Evolutionary conservation across 2,888 invertebrate species (phyloP).

Genomic region (Drosophila kambysellisi): DNA sequence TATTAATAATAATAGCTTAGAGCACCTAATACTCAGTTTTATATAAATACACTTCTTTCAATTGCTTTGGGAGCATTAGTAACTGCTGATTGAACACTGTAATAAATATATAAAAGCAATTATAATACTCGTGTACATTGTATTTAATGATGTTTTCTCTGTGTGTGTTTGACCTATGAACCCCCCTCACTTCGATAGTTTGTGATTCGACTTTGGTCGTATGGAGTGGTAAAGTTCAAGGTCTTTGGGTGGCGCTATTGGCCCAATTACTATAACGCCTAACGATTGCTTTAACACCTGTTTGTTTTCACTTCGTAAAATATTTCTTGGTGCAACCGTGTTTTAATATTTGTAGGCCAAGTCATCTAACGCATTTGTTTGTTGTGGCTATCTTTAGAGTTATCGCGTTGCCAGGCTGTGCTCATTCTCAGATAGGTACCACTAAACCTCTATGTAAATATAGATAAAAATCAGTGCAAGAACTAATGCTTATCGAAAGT

Average conservation of each 20-base stretch:
- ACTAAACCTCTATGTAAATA: constrained; percentile 15
- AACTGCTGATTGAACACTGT: constrained; percentile 8
- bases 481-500: constrained; percentile 14
- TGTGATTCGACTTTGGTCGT: constrained; percentile 34
- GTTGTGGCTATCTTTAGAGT: constrained; percentile 33
- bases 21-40: not conserved
- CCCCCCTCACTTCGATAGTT: constrained; percentile 11
- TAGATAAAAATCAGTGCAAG: constrained; percentile 66
- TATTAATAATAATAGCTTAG: not conserved
- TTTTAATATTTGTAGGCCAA: constrained; percentile 29
- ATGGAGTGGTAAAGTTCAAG: constrained; percentile 57
- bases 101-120: constrained; percentile 23
- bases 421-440: not conserved
- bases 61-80: constrained; percentile 13
- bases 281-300: constrained; percentile 55
- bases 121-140: constrained; percentile 38
- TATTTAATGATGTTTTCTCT: constrained; percentile 15
- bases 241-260: constrained; percentile 48
- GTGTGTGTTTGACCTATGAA: constrained; percentile 36
- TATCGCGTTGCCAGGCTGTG: constrained; percentile 63
- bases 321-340: constrained; percentile 26
- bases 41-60: not conserved
- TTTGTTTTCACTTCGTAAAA: constrained; percentile 62
- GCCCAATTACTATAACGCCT: constrained; percentile 20
- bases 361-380: constrained; percentile 37